Base-by-base conservation (phyloP, 2,888 invertebrate species). In the Ceratothoa steindachneri region DNA sequence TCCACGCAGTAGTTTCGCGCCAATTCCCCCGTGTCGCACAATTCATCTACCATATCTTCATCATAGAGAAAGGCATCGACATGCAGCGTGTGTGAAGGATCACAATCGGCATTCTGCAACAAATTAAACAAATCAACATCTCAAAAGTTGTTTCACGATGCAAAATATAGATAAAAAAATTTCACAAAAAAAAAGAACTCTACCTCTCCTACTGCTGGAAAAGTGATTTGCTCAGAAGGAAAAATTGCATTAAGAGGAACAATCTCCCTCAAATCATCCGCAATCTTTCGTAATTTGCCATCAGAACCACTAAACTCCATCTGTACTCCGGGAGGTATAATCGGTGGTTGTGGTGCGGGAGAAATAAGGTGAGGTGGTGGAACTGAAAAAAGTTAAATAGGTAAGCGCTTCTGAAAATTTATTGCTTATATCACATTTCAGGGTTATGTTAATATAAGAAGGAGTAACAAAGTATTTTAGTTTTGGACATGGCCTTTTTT, bases 41-140 rank as follows among this genome's bases (percentile, higher is more conserved):
- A 82, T n/a, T 85, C 83, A 68, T 89, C 88, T 12, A 90, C 84
- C 76, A 88, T 86, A 19, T 87, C 86, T 77, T 90, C 89, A 81
- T 89, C 88, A 85, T 89, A 91, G 0, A 91, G 85, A 82, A 91
- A 91, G 55, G 88, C 89, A 84, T 91, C 91, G 0, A 91, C 86
- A 83, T 90, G 89, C 15, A 87, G 84, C 1, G 89, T 88, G 70
- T 87, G 86, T 1, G 83, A 81, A 27, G 85, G 83, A 77, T 86
- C 85, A 80, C 78, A 78, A 51, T 78, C 78, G 5, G 78, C 75
- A 73, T 78, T 78, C 78, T 78, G 70, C 0, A 71, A 53, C 5
- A 22, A 19, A 29, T n/a, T 68, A 67, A 30, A 60, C n/a, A n/a
- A n/a, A n/a, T n/a, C n/a, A n/a, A n/a, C n/a, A n/a, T n/a, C n/a